Evolutionary conservation across 2,888 invertebrate species (phyloP), one percentile per base, ranked within the genome.

Genomic region (Sesia bembeciformis): DNA sequence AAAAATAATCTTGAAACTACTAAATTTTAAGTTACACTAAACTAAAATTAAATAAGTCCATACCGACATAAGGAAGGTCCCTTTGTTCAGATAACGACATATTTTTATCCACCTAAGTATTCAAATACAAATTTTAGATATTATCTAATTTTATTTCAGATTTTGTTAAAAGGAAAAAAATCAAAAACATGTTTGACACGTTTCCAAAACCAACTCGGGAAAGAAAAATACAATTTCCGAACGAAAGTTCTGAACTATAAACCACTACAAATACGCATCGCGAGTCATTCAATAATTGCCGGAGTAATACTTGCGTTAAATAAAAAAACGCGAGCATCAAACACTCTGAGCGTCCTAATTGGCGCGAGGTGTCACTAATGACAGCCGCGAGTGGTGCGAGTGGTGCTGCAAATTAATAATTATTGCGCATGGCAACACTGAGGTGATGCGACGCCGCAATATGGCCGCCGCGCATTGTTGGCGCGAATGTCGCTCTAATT

Each of bases 321-420:
- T 84, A 85, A 87, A 86, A n/a, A 85, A 87, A 78, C 79, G 80
- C 79, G 52, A 38, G 83, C 81, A 82, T 83, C 84, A 85, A 84
- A 84, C 82, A 78, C 82, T 78, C 76, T 66, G 78, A 74, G 78
- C 79, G 72, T 80, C 76, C 76, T 87, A 86, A 87, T 89, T 88
- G 88, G 89, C 78, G 84, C 75, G 86, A 88, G 88, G 89, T 88
- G 88, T 88, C 87, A 77, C 85, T 87, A 88, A 88, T 88, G 88
- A 87, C 78, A 82, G 68, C 70, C 68, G 73, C 74, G 72, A 79
- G 80, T 78, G 78, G 70, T 70, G 69, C 71, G 72, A 68, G 51
- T 68, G 70, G 74, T 72, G 74, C 74, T 76, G 85, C 83, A 83
- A 86, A 88, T 87, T 88, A 87, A 84, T 88, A 87, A 88, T 89